Evolutionary conservation across 2,113 vertebrate genomes (phyloP), one percentile per base, ranked within the genome.

Genomic region (Strigops habroptila): DNA sequence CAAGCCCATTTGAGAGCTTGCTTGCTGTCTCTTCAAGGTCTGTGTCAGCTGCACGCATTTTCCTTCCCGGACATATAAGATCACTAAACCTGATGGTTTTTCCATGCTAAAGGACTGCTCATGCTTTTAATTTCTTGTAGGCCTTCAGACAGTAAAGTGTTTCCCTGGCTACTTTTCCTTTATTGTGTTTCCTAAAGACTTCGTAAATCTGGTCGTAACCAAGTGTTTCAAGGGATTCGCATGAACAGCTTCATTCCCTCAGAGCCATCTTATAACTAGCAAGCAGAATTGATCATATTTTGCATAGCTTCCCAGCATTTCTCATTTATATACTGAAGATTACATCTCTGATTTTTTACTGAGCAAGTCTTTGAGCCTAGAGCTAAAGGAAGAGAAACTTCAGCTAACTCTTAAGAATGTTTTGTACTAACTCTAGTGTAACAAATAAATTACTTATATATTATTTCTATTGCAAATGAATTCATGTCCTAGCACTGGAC

Each of bases 41-140:
- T 60, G 0, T 14, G 3, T 73, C 60, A 67, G 16, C 11, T 37
- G 8, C 24, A 8, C 0, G 1, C n/a, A 7, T 57, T 62, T 75
- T 76, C 13, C 11, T 65, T 82, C 6, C 18, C 27, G 22, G 21
- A 31, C 7, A 9, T 37, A 1, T 6, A 30, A 14, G 25, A 11
- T 53, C 51, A 21, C 7, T 17, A 55, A 39, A 14, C 11, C 23
- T 35, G 5, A 6, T 44, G 24, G 4, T 41, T 88, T 33, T 39
- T 85, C 10, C 3, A 3, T 41, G 49, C 82, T 77, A 14, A 69
- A 82, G n/a, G 37, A 51, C 22, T 74, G 13, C 16, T 91, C 1
- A 3, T 65, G 53, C n/a, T 78, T 90, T 81, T 39, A 63, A 23
- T 16, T 77, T 69, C 59, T 83, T 52, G 39, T 33, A 74, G 30